These are phyloP conservation scores for Cactoblastis cactorum DNA, from an alignment of 2,888 invertebrate species.

Conservation along the genomic window DNA sequence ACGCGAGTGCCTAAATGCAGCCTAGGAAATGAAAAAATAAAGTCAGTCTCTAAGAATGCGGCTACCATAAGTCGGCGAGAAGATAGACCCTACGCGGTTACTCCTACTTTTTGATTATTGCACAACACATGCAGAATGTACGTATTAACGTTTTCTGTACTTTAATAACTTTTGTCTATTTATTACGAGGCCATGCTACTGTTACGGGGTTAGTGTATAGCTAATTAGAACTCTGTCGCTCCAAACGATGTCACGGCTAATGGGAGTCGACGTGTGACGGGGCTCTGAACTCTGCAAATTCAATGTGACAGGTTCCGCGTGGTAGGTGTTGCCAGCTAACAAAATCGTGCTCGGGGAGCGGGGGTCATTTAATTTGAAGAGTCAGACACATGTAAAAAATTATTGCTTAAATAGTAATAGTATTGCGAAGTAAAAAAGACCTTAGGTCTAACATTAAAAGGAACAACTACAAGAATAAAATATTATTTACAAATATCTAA, in stretches of 20 bases:
- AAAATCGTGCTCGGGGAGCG: slow-evolving; percentile 21
- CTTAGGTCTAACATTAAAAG: slow-evolving; percentile 70
- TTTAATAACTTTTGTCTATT: slow-evolving; percentile 38
- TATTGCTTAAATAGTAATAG: slow-evolving; percentile 71
- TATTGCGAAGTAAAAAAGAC: slow-evolving; percentile 73
- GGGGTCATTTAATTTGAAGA: slow-evolving; percentile 38
- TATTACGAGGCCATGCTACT: slow-evolving; percentile 40
- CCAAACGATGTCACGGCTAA: slow-evolving; percentile 31
- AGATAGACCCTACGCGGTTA: slow-evolving; percentile 51
- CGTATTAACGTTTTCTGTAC: slow-evolving; percentile 59
- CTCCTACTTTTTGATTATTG: slow-evolving; percentile 67
- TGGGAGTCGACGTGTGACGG: slow-evolving; percentile 23
- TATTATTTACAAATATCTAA: slow-evolving; percentile 70
- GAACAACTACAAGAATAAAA: slow-evolving; percentile 72
- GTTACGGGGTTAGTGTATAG: slow-evolving; percentile 30
- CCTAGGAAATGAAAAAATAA: slow-evolving; percentile 32
- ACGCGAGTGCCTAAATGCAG: slow-evolving; percentile 25
- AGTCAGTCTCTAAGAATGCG: slow-evolving; percentile 56
- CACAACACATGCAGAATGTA: slow-evolving; percentile 74
- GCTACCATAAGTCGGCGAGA: slow-evolving; percentile 60
- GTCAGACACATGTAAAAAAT: slow-evolving; percentile 47
- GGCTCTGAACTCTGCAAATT: slow-evolving; percentile 35
- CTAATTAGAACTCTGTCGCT: slow-evolving; percentile 45
- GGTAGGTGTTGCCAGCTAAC: slow-evolving; percentile 23
- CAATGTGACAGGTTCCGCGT: slow-evolving; percentile 28